Base-by-base conservation (phyloP, 2,113 vertebrate species). In the Forbesichthys agassizii region DNA sequence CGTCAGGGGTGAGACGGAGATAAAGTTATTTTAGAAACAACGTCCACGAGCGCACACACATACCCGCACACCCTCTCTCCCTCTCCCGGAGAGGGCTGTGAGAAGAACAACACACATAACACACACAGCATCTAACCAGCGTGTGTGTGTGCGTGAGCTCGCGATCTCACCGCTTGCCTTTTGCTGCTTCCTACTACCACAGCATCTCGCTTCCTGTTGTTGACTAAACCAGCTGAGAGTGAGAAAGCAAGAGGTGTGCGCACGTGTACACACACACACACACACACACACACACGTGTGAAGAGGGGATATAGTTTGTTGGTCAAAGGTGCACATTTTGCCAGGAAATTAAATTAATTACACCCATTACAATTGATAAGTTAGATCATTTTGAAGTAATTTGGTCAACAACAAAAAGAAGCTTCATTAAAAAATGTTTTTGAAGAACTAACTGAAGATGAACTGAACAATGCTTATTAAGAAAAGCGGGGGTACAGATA, bases 161-260 rank as follows among this genome's bases (percentile, higher is more conserved):
- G 78, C 63, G 80, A 82, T 81, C 64, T 69, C 61, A 2, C 73
- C 11, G 49, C 68, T 81, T 73, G 83, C 69, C 81, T 82, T 88
- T 88, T 83, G 73, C 82, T 77, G 77, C 75, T 71, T 79, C 72
- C 71, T 6, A 33, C 66, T 82, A 74, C 78, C 76, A 48, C 56
- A 11, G 64, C 61, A 72, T 77, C 55, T 1, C 78, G 77, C 75
- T 63, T 79, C 66, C 79, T 60, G 60, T 7, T 57, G 52, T 64
- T 57, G 61, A 65, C 16, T 13, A 11, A 36, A 12, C 61, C 61
- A 18, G 47, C 61, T 51, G 55, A 63, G 73, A 66, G 61, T 20
- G 61, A 63, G 61, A 13, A 48, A 8, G 42, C 54, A 47, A 1
- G n/a, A 9, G 16, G 54, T 16, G 65, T 20, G 54, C 48, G 27